phyloP scores from a whole-genome alignment of 35 echinoderm and acorn worm species.

The Lytechinus pictus region DNA sequence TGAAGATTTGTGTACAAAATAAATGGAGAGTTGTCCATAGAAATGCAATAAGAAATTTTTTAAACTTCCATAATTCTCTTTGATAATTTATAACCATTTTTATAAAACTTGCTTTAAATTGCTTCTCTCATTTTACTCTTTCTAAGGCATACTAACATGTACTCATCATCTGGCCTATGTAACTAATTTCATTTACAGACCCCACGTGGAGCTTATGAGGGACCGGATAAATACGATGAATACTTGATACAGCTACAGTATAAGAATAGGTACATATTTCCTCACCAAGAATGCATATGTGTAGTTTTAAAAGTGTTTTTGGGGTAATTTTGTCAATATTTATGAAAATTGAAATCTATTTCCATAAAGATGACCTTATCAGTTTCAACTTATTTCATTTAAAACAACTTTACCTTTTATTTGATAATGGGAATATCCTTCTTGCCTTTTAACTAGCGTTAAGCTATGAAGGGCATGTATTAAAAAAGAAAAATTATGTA shows the following conservation, averaged over 20 bases:
- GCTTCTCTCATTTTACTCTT: no score
- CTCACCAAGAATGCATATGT: not conserved
- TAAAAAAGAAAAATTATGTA: no score
- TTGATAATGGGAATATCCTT: no score
- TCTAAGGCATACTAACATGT: not conserved
- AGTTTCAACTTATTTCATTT: not conserved
- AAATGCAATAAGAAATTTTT: no score
- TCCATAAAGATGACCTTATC: not conserved
- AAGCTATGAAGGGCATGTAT: no score
- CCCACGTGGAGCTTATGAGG: conserved; percentile 30
- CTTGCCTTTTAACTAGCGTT: no score
- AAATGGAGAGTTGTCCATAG: no score
- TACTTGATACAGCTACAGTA: conserved; percentile 81
- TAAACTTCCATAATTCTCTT: no score
- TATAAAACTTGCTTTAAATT: no score
- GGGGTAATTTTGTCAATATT: not conserved
- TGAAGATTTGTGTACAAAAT: no score
- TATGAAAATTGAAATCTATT: not conserved
- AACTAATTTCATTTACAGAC: conserved; percentile 12
- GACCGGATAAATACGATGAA: conserved; percentile 85
- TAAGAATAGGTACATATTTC: conserved; percentile 78
- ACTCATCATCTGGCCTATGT: not conserved
- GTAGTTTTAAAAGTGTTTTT: not conserved
- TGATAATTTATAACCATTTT: no score
- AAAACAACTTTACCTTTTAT: no score